Evolutionary conservation across 1,140 invertebrate genomes (phyloP).

Genomic region (Littorina saxatilis): DNA sequence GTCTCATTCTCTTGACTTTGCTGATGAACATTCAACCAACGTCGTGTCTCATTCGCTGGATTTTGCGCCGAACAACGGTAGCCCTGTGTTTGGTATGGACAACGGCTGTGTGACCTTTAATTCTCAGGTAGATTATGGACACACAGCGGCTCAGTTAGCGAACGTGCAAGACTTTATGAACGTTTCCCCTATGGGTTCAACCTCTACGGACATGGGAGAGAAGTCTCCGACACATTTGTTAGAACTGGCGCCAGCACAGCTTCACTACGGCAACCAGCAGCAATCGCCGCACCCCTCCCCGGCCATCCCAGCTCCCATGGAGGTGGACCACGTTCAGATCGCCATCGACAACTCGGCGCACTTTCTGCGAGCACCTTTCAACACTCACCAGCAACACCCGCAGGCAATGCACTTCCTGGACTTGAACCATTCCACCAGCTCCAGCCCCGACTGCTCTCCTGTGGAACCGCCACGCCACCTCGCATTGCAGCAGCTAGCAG

Average conservation of each 20-base stretch:
- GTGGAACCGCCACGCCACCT: not conserved
- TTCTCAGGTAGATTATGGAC: no score
- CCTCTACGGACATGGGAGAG: not conserved
- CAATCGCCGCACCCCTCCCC: not conserved
- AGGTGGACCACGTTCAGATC: not conserved
- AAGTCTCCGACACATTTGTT: not conserved
- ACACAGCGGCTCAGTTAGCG: not conserved
- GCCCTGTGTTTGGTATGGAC: no score
- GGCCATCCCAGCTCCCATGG: not conserved
- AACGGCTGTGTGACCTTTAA: no score
- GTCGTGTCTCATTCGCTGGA: not conserved
- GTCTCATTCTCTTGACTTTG: not conserved
- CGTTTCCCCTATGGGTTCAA: not conserved
- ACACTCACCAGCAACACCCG: not conserved
- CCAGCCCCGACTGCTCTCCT: slow-evolving; percentile 1
- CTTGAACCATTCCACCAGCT: slow-evolving; percentile 1
- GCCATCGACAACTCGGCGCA: not conserved
- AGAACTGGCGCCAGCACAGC: not conserved
- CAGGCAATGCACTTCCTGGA: slow-evolving; percentile 13
- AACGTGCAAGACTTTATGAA: not conserved
- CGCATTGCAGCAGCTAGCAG: not conserved
- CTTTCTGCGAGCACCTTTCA: not conserved
- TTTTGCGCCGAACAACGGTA: no score
- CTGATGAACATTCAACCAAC: not conserved
- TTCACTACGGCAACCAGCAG: not conserved